Evolutionary conservation across 2,888 invertebrate species (phyloP), one percentile per base, ranked within the genome.

Genomic region (Cheiracanthium punctorium): DNA sequence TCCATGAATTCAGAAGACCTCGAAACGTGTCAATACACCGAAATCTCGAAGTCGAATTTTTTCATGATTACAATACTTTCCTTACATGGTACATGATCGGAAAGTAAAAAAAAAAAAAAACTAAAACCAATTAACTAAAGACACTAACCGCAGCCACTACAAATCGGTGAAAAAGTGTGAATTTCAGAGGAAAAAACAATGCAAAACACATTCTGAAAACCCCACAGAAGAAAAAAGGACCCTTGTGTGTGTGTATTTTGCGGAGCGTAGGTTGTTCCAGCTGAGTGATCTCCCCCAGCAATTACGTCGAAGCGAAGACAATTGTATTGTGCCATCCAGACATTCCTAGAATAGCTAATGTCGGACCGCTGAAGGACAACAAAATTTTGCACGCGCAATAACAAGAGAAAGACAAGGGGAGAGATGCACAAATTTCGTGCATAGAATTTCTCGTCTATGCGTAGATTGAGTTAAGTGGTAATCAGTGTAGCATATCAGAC

Each of bases 291-390:
- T n/a, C 24, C 24, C 1, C 24, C 2, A 5, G 58, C 58, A 58
- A 58, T 58, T 58, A 58, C 58, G 24, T 12, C 58, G 24, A 24
- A 58, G 58, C 1, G 24, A 24, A 58, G 58, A 58, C 58, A 58
- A 58, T 58, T 58, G 58, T 17, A 24, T 58, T 58, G 58, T 58
- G 58, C 58, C 58, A 58, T 58, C 58, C 24, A 58, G 58, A 58
- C 58, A 58, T 58, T 58, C 58, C 17, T 58, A 58, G 58, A 58
- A 58, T 58, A 58, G 58, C 24, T 24, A 58, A 58, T 24, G 58
- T 24, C 12, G 24, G 24, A 58, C 58, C 58, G 24, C 58, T 58
- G 58, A 58, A 58, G 58, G 58, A 58, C 58, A 58, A 58, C 58
- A 24, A 58, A 8, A 58, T 4, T 4, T 24, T 48, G 17, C 48